Conservation (phyloP, 2,888 invertebrate genomes). For the Syritta pipiens region DNA sequence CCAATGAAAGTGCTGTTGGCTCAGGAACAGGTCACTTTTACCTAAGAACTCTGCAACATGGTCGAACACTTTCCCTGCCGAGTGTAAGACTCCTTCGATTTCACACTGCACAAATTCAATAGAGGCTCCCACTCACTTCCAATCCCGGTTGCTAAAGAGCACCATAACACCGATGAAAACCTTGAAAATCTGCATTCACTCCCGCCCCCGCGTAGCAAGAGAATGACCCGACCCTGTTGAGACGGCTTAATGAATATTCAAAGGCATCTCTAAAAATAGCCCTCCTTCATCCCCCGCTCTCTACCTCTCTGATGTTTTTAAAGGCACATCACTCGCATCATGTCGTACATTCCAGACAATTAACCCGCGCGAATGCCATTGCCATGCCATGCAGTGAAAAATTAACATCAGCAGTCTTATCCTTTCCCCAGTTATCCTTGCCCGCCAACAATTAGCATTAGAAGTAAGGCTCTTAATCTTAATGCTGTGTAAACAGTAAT, state of each 20-base stretch:
- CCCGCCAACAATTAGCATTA: conserved; percentile 59
- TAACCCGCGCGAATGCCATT: conserved; percentile 13
- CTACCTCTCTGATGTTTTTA: background rate
- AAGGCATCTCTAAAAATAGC: background rate
- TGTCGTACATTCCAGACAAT: conserved; percentile 48
- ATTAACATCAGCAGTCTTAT: conserved; percentile 27
- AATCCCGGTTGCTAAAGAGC: no score
- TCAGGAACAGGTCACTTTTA: no score
- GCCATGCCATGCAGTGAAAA: background rate
- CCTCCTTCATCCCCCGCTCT: background rate
- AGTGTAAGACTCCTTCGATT: no score
- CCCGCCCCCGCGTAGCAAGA: background rate
- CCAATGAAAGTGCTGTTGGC: no score
- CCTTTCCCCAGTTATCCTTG: conserved; percentile 20
- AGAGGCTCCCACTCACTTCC: no score
- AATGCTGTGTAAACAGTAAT: conserved; percentile 67
- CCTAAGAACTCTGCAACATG: no score
- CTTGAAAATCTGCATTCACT: background rate
- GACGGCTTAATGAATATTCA: background rate
- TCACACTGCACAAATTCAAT: no score
- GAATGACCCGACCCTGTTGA: background rate
- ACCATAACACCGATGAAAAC: background rate
- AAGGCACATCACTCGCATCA: conserved; percentile 13
- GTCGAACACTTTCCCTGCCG: no score
- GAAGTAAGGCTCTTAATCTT: conserved; percentile 59